phyloP scores from a whole-genome alignment of 2,113 vertebrate genomes.

The Perca schrenkii region DNA sequence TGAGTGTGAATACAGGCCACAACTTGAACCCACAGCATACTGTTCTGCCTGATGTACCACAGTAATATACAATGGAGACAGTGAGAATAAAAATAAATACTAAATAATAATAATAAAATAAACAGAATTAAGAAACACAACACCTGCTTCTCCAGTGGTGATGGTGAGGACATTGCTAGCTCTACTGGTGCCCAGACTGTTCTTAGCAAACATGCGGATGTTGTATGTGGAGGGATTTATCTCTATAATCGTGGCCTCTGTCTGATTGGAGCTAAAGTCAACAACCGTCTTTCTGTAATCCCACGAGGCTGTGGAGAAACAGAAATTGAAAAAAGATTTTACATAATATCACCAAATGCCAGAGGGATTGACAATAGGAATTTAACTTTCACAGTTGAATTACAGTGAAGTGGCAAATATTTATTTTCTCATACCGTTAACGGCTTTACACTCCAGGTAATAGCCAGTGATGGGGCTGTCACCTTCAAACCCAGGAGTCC shows the following conservation, averaged over 20 bases:
- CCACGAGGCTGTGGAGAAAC: conserved; percentile 65
- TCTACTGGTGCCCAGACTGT: conserved; percentile 58
- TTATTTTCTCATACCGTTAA: conserved; percentile 53
- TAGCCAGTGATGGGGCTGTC: conserved; percentile 64
- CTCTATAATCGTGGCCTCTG: conserved; percentile 75
- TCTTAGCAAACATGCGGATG: conserved; percentile 78
- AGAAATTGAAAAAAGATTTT: not conserved
- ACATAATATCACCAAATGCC: not conserved
- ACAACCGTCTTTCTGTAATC: conserved; percentile 62
- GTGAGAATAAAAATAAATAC: not conserved
- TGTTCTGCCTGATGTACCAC: not conserved
- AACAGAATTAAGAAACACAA: not conserved
- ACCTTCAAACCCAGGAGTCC: conserved; percentile 65
- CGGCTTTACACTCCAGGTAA: conserved; percentile 73
- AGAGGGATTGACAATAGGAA: conserved; percentile 2
- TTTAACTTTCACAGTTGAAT: not conserved
- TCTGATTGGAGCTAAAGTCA: conserved; percentile 64
- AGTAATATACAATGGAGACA: conserved; percentile 3
- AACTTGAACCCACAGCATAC: not conserved
- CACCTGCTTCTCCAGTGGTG: conserved; percentile 70
- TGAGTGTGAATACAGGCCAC: not conserved
- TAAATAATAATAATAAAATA: not conserved
- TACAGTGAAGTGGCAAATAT: not conserved
- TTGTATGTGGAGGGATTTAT: conserved; percentile 72
- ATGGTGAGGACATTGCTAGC: conserved; percentile 75